Percentiles rank a stretch among this genome's conserved stretches.
phyloP scores from a whole-genome alignment of 2,113 vertebrate genomes.

The Phainopepla nitens region DNA sequence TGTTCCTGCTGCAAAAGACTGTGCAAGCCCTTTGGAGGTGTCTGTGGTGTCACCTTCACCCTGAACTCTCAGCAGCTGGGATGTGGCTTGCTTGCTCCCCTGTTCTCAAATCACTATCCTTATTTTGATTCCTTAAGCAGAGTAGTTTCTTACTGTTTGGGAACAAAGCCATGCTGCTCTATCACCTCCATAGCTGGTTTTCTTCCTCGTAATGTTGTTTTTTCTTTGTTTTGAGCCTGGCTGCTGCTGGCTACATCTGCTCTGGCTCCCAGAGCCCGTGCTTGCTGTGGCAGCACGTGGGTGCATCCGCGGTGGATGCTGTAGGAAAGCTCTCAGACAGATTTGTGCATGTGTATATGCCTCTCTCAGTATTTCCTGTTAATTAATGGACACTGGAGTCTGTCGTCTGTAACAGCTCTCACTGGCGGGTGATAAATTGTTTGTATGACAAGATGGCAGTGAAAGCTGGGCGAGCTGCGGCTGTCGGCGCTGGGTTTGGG shows the following conservation, averaged over 20 bases:
- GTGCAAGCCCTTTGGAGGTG: background rate
- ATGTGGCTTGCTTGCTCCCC: background rate
- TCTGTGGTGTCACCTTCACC: background rate
- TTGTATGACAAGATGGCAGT: conserved; percentile 20
- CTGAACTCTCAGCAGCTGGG: background rate
- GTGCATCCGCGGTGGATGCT: accelerated
- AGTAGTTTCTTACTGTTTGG: background rate
- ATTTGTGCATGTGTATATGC: background rate
- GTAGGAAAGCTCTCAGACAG: conserved; percentile 10
- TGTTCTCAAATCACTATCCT: background rate
- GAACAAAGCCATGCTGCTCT: background rate
- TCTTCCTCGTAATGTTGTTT: background rate
- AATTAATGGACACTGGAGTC: conserved; percentile 52
- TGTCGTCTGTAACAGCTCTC: conserved; percentile 14
- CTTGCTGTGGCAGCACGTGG: accelerated
- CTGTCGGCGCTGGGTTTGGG: background rate
- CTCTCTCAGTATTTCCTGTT: conserved; percentile 36
- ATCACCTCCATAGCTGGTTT: background rate
- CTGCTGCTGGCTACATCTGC: background rate
- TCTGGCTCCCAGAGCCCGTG: background rate
- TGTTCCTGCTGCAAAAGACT: background rate
- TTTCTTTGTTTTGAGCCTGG: background rate
- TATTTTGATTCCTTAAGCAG: background rate
- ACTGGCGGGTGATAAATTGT: conserved; percentile 20
- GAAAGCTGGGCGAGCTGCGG: background rate